A percentile compares a stretch with the other conserved stretches of the same genome.
Conservation (phyloP, 2,888 invertebrate species). For the Pterostichus niger region DNA sequence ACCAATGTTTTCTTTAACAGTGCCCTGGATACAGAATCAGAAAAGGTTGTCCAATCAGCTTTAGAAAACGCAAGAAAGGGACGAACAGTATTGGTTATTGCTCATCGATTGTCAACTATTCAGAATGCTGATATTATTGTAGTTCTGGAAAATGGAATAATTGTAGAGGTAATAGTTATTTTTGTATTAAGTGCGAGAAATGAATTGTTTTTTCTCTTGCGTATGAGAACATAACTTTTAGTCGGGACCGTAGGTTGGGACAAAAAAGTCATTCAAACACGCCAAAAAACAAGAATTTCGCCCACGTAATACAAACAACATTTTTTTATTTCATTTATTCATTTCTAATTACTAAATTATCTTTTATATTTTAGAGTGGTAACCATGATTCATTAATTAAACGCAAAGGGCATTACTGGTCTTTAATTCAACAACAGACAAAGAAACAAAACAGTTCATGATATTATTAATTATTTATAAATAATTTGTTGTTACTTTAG, state of each 20-base stretch:
- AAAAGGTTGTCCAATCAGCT: constrained; percentile 93
- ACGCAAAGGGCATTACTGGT: constrained; percentile 91
- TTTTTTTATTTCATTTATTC: constrained; percentile 24
- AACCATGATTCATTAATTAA: constrained; percentile 89
- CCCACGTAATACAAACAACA: too few species aligned
- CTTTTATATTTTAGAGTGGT: constrained; percentile 84
- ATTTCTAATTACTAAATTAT: constrained; percentile 68
- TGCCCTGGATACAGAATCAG: constrained; percentile 95
- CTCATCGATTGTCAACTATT: constrained; percentile 95
- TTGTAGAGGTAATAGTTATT: constrained; percentile 90
- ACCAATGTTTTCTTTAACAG: constrained; percentile 76
- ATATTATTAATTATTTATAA: constrained; percentile 26
- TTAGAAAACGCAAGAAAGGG: constrained; percentile 90
- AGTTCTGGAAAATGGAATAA: constrained; percentile 90
- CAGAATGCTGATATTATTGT: constrained; percentile 95
- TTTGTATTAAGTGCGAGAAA: too few species aligned
- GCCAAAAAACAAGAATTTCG: too few species aligned
- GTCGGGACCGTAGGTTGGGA: too few species aligned
- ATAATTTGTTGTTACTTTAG: background rate
- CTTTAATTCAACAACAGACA: constrained; percentile 85
- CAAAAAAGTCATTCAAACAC: too few species aligned
- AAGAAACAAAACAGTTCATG: constrained; percentile 63
- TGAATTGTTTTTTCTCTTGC: too few species aligned
- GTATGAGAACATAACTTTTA: too few species aligned
- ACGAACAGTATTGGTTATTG: constrained; percentile 96